phyloP scores from a whole-genome alignment of 2,888 invertebrate genomes.

The Tipula unca region DNA sequence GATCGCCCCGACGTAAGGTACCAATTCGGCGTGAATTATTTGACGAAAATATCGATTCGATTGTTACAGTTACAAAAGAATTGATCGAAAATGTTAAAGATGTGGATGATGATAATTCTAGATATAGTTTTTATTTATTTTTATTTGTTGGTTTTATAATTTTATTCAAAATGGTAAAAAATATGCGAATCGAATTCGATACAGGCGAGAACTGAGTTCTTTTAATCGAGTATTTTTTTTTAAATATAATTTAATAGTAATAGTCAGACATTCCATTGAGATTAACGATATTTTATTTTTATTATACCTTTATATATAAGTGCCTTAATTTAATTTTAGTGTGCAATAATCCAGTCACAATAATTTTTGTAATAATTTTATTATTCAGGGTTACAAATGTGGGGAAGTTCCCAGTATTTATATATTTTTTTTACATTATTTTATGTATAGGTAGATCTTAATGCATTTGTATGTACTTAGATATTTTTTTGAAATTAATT shows the following conservation, averaged over 20 bases:
- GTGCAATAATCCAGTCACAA: not conserved
- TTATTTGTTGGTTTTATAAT: conserved; percentile 19
- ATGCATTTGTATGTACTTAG: not conserved
- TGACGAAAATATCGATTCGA: not conserved
- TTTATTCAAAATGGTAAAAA: not conserved
- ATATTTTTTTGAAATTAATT: not conserved
- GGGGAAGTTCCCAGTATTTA: not conserved
- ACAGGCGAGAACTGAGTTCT: not conserved
- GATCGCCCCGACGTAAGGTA: not conserved
- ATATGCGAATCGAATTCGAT: not conserved
- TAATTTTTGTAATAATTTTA: not conserved
- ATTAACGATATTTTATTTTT: not conserved
- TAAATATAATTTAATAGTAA: not conserved
- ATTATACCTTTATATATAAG: not conserved
- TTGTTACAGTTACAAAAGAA: not conserved
- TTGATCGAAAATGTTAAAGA: not conserved
- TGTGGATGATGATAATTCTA: not conserved
- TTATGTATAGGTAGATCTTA: not conserved
- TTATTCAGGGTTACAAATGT: not conserved
- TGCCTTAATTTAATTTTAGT: not conserved
- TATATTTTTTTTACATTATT: not conserved
- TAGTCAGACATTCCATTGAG: not conserved
- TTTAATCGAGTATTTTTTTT: not conserved
- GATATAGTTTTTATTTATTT: conserved; percentile 15
- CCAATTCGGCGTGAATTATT: not conserved